Evolutionary conservation across 2,113 vertebrate species (phyloP).

Genomic region (Apus apus): DNA sequence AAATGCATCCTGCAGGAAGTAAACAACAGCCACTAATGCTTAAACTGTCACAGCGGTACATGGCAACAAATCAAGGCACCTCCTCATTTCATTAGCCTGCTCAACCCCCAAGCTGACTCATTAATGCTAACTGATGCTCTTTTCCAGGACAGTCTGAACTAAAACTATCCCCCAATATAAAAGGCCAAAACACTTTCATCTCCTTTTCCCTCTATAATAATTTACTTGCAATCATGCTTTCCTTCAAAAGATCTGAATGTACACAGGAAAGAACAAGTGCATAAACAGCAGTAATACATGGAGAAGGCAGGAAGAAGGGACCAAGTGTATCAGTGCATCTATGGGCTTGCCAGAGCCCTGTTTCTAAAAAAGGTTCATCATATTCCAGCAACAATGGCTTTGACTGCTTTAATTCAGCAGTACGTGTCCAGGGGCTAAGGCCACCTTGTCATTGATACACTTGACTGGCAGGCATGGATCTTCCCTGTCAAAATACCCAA

Average conservation of each 20-base stretch:
- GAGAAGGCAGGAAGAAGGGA: not conserved
- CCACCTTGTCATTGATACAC: constrained; percentile 84
- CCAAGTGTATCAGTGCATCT: not conserved
- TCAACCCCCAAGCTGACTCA: not conserved
- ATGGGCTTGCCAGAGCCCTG: not conserved
- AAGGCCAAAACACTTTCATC: not conserved
- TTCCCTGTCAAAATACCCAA: constrained; percentile 81
- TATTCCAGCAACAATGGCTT: constrained; percentile 73
- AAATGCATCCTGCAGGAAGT: not conserved
- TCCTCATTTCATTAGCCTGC: not conserved
- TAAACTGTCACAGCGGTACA: not conserved
- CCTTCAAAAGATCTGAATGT: not conserved
- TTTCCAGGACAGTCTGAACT: not conserved
- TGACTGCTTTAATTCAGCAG: constrained; percentile 87
- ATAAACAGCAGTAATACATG: not conserved
- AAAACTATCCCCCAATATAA: not conserved
- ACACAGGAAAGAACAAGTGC: rapidly evolving
- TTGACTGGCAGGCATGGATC: constrained; percentile 87
- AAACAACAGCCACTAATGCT: not conserved
- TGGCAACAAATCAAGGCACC: not conserved
- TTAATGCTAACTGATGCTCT: not conserved
- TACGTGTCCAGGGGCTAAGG: constrained; percentile 75
- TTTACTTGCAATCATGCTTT: not conserved
- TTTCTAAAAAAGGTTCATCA: constrained; percentile 80
- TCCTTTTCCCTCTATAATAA: not conserved